Evolutionary conservation across 2,797 vertebrate genomes (phyloP).

Genomic region (Clarias pachynema): DNA sequence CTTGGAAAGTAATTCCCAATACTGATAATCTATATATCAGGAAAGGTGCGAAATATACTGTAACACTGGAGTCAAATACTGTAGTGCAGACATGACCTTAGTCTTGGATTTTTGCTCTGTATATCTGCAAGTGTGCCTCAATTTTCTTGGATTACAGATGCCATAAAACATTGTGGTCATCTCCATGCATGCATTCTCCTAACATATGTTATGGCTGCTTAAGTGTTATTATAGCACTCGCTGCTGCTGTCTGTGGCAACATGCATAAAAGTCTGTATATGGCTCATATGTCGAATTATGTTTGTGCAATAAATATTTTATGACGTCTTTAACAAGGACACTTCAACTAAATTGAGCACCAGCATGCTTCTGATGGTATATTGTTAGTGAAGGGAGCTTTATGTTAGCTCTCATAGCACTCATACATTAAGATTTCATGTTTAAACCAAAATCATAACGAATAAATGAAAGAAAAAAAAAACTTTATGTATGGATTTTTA

Average conservation of each 20-base stretch:
- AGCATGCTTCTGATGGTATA: background rate
- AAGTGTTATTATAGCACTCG: conserved; percentile 2
- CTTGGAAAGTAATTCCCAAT: conserved; percentile 5
- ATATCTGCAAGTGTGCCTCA: background rate
- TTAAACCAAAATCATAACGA: conserved; percentile 3
- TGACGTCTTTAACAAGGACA: background rate
- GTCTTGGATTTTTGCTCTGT: background rate
- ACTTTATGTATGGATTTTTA: conserved; percentile 4
- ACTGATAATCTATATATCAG: conserved; percentile 12
- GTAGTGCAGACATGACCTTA: background rate
- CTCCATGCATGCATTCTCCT: background rate
- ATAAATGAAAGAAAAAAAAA: background rate
- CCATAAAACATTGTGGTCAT: background rate
- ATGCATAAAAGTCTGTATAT: background rate
- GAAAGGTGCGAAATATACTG: background rate
- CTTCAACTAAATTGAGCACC: conserved; percentile 9
- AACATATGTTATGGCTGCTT: background rate
- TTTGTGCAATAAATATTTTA: conserved; percentile 9
- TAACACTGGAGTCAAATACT: background rate
- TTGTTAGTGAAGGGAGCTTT: background rate
- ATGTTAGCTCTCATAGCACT: background rate
- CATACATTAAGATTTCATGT: background rate
- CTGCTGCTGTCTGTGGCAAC: conserved; percentile 9
- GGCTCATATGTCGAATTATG: background rate
- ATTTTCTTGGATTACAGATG: background rate